Conservation (phyloP, 2,888 invertebrate genomes). For the Boloria selene region DNA sequence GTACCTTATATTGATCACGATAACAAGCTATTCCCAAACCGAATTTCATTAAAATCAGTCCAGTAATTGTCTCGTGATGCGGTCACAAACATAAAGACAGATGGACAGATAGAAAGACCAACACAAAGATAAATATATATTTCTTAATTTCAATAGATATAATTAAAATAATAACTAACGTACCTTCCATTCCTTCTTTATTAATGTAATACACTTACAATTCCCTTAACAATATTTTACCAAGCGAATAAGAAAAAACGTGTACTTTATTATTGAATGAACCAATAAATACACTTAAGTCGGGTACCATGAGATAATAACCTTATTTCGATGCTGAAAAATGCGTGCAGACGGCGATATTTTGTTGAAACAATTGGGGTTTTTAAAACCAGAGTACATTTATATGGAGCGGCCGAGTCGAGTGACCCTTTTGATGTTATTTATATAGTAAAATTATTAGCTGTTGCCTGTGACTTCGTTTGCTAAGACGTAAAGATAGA, state of each 20-base stretch:
- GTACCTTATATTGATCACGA: too few relatives aligned
- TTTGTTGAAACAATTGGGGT: slow-evolving; percentile 54
- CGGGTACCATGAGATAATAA: slow-evolving; percentile 62
- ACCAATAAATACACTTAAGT: slow-evolving; percentile 69
- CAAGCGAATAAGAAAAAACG: slow-evolving; percentile 48
- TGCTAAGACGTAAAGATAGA: too few relatives aligned
- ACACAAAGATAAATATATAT: too few relatives aligned
- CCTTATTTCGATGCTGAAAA: slow-evolving; percentile 62
- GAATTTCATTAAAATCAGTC: too few relatives aligned
- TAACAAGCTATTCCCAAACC: too few relatives aligned
- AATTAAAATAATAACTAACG: not conserved
- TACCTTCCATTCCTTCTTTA: slow-evolving; percentile 35
- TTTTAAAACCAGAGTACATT: slow-evolving; percentile 44
- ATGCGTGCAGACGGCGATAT: slow-evolving; percentile 50
- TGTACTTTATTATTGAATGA: slow-evolving; percentile 69
- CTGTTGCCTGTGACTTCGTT: too few relatives aligned
- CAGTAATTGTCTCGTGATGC: too few relatives aligned
- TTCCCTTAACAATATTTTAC: slow-evolving; percentile 63
- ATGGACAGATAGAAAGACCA: too few relatives aligned
- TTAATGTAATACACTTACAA: slow-evolving; percentile 63
- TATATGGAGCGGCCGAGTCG: slow-evolving; percentile 41
- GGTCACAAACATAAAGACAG: too few relatives aligned
- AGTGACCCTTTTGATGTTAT: slow-evolving; percentile 57
- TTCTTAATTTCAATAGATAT: too few relatives aligned
- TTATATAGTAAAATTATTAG: slow-evolving; percentile 34